Percentiles rank a stretch among this genome's conserved stretches.
These are phyloP conservation scores for Zapornia atra DNA, from an alignment of 2,113 vertebrate genomes.

Conservation along the genomic window DNA sequence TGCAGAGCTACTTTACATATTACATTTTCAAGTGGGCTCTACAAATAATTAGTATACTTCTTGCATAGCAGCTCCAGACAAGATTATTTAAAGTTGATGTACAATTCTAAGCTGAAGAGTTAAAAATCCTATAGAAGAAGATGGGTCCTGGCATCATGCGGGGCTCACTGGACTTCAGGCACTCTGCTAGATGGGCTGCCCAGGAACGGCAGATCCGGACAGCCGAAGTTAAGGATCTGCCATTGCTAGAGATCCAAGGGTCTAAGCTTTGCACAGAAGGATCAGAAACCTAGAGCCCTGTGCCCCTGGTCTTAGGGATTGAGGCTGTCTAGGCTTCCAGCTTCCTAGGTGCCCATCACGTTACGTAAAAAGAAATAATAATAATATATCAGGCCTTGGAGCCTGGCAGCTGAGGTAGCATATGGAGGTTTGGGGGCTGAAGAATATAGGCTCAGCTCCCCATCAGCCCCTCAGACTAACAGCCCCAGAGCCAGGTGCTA, in stretches of 20 bases:
- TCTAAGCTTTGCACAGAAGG: background rate
- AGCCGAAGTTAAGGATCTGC: background rate
- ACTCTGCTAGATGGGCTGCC: background rate
- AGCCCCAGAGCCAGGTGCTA: background rate
- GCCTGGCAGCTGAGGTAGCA: background rate
- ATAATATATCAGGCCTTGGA: background rate
- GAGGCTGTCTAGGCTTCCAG: background rate
- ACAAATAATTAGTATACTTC: background rate
- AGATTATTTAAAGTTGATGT: background rate
- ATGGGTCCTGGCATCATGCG: background rate
- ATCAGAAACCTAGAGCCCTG: background rate
- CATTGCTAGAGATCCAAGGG: background rate
- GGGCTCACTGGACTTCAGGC: background rate
- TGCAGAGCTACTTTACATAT: constrained; percentile 14
- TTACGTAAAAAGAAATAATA: background rate
- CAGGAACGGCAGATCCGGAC: background rate
- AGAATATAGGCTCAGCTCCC: background rate
- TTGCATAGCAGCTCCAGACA: background rate
- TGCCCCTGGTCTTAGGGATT: background rate
- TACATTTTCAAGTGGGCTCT: constrained; percentile 34
- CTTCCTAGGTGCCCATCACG: background rate
- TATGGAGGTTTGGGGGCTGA: background rate
- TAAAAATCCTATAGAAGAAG: background rate
- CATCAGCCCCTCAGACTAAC: background rate
- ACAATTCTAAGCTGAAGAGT: background rate